phyloP scores from a whole-genome alignment of 2,113 vertebrate species.

The Canis aureus region DNA sequence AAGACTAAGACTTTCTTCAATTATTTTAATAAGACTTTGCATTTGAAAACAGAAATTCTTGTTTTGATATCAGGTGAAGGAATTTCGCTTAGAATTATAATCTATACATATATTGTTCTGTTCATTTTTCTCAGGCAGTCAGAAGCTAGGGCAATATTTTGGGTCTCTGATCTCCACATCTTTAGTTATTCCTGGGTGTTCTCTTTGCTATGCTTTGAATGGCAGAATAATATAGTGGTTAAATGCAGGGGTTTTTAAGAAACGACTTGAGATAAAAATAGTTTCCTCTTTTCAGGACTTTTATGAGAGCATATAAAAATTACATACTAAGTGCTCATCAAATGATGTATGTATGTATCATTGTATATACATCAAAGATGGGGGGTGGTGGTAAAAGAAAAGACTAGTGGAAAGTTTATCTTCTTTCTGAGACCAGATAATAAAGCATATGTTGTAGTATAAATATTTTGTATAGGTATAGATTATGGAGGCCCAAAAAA shows the following conservation, averaged over 20 bases:
- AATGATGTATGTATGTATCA: neutral
- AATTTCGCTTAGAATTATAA: neutral
- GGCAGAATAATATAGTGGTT: neutral
- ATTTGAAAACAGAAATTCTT: slow-evolving; percentile 1
- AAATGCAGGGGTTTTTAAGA: neutral
- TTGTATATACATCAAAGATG: neutral
- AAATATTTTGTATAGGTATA: neutral
- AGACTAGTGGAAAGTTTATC: neutral
- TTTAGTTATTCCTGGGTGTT: neutral
- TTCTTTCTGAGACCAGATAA: neutral
- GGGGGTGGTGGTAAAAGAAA: neutral
- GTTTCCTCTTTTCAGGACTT: neutral
- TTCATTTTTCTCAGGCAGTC: neutral
- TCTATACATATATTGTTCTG: neutral
- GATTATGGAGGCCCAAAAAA: neutral
- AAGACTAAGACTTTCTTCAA: neutral
- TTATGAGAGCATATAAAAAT: neutral
- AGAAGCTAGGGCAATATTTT: neutral
- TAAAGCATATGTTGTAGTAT: neutral
- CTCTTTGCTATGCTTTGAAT: neutral
- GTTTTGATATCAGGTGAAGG: neutral
- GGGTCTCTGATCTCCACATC: neutral
- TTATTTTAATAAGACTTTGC: neutral
- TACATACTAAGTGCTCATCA: neutral
- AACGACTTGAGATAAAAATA: slow-evolving; percentile 3